These are phyloP conservation scores for Prenolepis imparis DNA, from an alignment of 2,888 invertebrate species.

Conservation along the genomic window DNA sequence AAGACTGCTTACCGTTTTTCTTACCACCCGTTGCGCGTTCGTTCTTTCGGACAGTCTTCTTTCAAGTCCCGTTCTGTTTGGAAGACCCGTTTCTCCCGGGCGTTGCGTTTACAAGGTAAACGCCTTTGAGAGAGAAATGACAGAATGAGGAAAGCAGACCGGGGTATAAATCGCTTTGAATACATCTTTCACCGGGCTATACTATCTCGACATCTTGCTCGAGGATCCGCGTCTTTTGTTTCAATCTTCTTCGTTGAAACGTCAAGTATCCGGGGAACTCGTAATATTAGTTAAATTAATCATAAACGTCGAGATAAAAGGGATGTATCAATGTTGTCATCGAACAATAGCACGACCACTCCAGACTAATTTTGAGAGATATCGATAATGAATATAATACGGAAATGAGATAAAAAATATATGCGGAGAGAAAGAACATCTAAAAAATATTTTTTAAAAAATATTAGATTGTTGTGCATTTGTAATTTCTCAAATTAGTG, in stretches of 20 bases:
- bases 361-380: not conserved
- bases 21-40: conserved; percentile 50
- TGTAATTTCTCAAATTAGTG: not conserved
- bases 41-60: conserved; percentile 74
- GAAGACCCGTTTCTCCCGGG: conserved; percentile 58
- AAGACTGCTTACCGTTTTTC: conserved; percentile 44
- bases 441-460: conserved; percentile 29
- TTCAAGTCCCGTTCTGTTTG: conserved; percentile 74
- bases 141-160: conserved; percentile 43
- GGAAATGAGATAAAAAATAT: conserved; percentile 18
- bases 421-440: not conserved
- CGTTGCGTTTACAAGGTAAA: conserved; percentile 74
- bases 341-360: conserved; percentile 8
- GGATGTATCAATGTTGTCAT: conserved; percentile 6
- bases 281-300: conserved; percentile 61
- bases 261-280: conserved; percentile 30
- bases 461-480: not conserved
- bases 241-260: conserved; percentile 14
- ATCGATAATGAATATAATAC: conserved; percentile 3
- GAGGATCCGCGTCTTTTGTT: conserved; percentile 61
- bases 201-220: conserved; percentile 55
- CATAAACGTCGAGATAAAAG: conserved; percentile 31
- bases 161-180: conserved; percentile 67
- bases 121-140: conserved; percentile 60
- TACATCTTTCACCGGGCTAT: conserved; percentile 61